Evolutionary conservation across 2,797 vertebrate species (phyloP).

Genomic region (Halcyon smyrnensis): DNA sequence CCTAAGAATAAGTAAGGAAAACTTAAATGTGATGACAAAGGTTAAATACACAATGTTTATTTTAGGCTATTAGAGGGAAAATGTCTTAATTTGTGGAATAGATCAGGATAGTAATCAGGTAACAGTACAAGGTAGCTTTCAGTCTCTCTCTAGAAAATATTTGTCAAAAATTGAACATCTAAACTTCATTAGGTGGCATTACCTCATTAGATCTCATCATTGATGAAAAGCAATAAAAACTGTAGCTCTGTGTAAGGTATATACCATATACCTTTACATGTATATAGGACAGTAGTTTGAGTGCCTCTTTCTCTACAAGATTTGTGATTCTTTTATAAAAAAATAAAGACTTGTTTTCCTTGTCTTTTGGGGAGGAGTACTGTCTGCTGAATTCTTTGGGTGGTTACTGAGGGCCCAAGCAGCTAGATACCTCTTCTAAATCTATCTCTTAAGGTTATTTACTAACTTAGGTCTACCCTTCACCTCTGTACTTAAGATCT

Average conservation of each 20-base stretch:
- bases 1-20: neutral
- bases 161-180: neutral
- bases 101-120: neutral
- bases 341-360: neutral
- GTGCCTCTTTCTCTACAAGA: neutral
- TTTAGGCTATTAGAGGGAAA: neutral
- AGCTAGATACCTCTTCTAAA: neutral
- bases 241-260: accelerated
- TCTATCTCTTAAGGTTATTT: neutral
- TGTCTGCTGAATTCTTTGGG: neutral
- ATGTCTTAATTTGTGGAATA: neutral
- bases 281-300: neutral
- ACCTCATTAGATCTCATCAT: neutral
- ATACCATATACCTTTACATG: neutral
- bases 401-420: neutral
- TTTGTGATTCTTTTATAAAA: neutral
- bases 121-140: neutral
- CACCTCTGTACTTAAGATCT: neutral
- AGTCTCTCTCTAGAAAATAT: neutral
- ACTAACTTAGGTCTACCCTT: neutral
- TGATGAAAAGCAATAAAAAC: neutral
- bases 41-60: neutral
- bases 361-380: neutral
- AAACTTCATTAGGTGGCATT: neutral
- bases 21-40: neutral